Base-by-base conservation (phyloP, 2,888 invertebrate genomes). In the Tuberolachnus salignus region DNA sequence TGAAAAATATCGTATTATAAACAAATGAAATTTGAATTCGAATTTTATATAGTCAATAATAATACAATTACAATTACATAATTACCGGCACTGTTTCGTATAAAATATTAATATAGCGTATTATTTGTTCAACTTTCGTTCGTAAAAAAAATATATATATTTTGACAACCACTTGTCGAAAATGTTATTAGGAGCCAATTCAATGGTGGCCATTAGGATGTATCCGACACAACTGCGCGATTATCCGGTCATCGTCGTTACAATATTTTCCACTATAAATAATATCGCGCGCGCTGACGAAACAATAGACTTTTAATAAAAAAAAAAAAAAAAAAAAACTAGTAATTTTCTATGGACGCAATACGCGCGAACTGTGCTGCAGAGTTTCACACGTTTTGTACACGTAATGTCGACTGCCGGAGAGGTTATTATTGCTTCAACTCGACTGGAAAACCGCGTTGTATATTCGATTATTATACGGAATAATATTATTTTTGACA, bases 221-320 rank as follows among this genome's bases (percentile, higher is more conserved):
- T 14, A 46, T 46, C 10, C 46, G 46, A 46, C 46, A 13, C 6
- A 34, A 70, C 23, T 10, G 16, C 8, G 55, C 46, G 59, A 73
- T 73, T 73, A 61, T 73, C 34, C 34, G 26, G 34, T 51, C 51
- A 8, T 63, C 61, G 16, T 61, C 6, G n/a, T 61, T 53, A n/a
- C 19, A 53, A n/a, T n/a, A 46, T 23, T 23, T 11, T 72, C 46
- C 8, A 8, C 46, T 8, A 49, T 61, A 61, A 72, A 61, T 61
- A 61, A 72, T 42, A 34, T 21, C 19, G n/a, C n/a, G n/a, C n/a
- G n/a, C n/a, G n/a, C n/a, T n/a, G 4, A 51, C 14, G 16, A 63
- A 19, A 73, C 51, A 73, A 73, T 51, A 19, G 42, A 42, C 51
- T 51, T 59, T 16, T 4, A 11, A 11, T 23, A n/a, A 1, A 11